Evolutionary conservation across 1,140 invertebrate genomes (phyloP), one percentile per base, ranked within the genome.

Genomic region (Phymorhynchus buccinoides): DNA sequence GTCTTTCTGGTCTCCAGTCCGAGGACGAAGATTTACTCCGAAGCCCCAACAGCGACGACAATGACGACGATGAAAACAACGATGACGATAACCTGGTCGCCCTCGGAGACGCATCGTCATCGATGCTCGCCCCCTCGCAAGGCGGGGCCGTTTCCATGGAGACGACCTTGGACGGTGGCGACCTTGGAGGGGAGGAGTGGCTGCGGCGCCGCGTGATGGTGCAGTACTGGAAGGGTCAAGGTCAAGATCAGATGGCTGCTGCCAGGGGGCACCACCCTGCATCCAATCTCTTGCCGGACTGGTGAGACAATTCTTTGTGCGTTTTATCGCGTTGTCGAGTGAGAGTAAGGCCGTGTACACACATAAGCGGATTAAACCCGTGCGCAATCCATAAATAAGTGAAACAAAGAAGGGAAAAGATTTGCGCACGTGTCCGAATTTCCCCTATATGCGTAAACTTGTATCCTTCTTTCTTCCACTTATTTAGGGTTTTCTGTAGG

Each of bases 221-320:
- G 48, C 88, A 90, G 85, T 91, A 91, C 81, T 91, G 91, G 91
- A 87, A 77, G 27, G 87, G 87, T 18, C 84, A 87, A 42, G 77
- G 81, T 62, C n/a, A 75, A 18, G 83, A 82, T n/a, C 81, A 87
- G 62, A n/a, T n/a, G n/a, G 82, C 81, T 12, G 27, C 37, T 37
- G 80, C 82, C 18, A 88, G 87, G 56, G 68, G 78, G 48, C 81
- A 71, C 22, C 81, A 87, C n/a, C 12, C 73, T 16, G 81, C 85
- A 14, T 90, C 86, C 80, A 89, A 90, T 68, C 82, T 90, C 1
- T 41, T 79, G n/a, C 83, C 56, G 79, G 86, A 90, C 80, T 90
- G 90, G 90, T 90, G 75, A 48, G 88, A 48, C 75, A 12, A 30
- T 37, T 18, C 37, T 41, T 3, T 32, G 62, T n/a, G n/a, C n/a